Conservation (phyloP, 2,113 vertebrate genomes). For the Ptyas mucosa region DNA sequence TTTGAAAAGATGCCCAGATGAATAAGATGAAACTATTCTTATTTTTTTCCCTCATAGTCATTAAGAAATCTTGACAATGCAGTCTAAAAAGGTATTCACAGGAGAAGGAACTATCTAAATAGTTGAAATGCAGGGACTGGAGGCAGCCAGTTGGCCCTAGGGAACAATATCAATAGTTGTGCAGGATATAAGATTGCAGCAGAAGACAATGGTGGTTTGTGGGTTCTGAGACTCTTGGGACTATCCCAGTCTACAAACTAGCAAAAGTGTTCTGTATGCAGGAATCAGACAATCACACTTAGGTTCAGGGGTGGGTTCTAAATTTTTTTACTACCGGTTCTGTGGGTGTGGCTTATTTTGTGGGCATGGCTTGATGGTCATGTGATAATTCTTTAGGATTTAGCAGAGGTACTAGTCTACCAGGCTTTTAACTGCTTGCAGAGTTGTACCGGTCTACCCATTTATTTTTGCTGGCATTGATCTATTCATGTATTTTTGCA, state of each 20-base stretch:
- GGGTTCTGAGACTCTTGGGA: not conserved
- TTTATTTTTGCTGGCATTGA: no score
- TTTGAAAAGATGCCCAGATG: not conserved
- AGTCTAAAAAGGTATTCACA: not conserved
- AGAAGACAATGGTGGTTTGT: not conserved
- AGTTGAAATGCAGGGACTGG: not conserved
- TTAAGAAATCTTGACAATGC: not conserved
- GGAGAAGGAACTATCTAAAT: not conserved
- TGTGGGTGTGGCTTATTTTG: no score
- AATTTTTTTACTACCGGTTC: no score
- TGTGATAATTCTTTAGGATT: no score
- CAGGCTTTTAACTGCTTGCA: no score
- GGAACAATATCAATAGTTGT: not conserved
- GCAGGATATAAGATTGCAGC: not conserved
- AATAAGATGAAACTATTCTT: not conserved
- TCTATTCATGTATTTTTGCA: no score
- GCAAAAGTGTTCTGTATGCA: not conserved
- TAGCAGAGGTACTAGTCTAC: no score
- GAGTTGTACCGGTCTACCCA: no score
- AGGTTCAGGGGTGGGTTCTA: not conserved
- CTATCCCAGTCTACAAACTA: not conserved
- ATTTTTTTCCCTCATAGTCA: not conserved
- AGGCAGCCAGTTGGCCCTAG: not conserved
- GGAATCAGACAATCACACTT: not conserved
- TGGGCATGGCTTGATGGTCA: no score